A percentile compares a stretch with the other conserved stretches of the same genome.
Conservation (phyloP, 2,797 vertebrate genomes). For the Clarias fuscus region DNA sequence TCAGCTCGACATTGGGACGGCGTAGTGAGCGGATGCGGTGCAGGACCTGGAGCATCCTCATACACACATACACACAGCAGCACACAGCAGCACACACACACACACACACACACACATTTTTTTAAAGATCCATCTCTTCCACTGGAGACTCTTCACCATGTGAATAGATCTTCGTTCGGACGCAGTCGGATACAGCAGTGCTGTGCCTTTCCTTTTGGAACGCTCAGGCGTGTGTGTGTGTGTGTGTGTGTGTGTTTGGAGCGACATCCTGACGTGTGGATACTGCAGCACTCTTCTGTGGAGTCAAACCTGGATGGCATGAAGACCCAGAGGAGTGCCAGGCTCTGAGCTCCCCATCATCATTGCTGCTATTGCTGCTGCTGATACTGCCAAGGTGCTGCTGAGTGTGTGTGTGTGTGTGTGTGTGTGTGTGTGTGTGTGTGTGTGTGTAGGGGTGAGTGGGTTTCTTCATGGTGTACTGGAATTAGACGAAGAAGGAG, state of each 20-base stretch:
- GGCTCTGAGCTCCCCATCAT: slow-evolving; percentile 69
- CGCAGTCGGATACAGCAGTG: not conserved
- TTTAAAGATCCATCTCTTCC: not conserved
- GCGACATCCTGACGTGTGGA: slow-evolving; percentile 74
- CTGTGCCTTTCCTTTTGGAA: slow-evolving; percentile 23
- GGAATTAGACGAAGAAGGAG: slow-evolving; percentile 12
- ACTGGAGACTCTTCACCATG: not conserved
- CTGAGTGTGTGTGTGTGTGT: slow-evolving; percentile 57
- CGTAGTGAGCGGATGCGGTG: slow-evolving; percentile 38
- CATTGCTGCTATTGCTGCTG: slow-evolving; percentile 68
- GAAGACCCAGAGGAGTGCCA: slow-evolving; percentile 76
- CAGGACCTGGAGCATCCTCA: slow-evolving; percentile 32
- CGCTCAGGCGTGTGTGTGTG: slow-evolving; percentile 19
- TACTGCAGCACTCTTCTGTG: slow-evolving; percentile 80
- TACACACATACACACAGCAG: not conserved
- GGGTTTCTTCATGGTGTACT: slow-evolving; percentile 42
- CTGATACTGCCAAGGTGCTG: slow-evolving; percentile 76
- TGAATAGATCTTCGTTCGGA: slow-evolving; percentile 38
- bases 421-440: slow-evolving; percentile 55
- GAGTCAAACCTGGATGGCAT: slow-evolving; percentile 75
- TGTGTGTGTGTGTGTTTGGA: slow-evolving; percentile 56
- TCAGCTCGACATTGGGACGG: slow-evolving; percentile 59
- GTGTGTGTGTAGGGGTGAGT: slow-evolving; percentile 59
- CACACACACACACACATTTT: not conserved
- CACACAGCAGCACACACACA: not conserved